Conservation (phyloP, 2,888 invertebrate species). For the Lasioglossum malachurum region DNA sequence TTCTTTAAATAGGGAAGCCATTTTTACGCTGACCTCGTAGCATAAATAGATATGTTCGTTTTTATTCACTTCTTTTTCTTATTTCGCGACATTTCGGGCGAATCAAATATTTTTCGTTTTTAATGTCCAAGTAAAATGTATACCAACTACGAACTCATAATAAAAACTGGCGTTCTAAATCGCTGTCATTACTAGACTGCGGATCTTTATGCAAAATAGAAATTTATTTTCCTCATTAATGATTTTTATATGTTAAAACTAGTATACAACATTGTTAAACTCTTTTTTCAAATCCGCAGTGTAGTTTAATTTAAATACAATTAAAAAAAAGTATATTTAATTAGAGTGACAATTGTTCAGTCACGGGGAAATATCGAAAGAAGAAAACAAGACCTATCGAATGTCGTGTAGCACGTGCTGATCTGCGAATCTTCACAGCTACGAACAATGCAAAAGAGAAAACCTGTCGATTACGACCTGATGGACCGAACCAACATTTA, state of each 20-base stretch:
- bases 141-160: not conserved
- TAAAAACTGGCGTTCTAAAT: not conserved
- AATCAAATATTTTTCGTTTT: not conserved
- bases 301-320: too few species aligned
- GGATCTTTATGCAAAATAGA: too few species aligned
- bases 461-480: not conserved
- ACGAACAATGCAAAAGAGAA: not conserved
- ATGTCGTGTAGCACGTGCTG: not conserved
- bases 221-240: too few species aligned
- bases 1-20: too few species aligned
- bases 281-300: too few species aligned
- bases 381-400: not conserved
- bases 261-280: too few species aligned
- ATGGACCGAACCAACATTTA: not conserved
- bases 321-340: too few species aligned
- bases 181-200: not conserved
- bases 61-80: not conserved
- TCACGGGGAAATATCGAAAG: not conserved
- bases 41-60: too few species aligned
- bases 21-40: too few species aligned
- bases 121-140: not conserved
- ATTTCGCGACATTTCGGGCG: not conserved
- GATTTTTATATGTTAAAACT: too few species aligned
- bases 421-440: not conserved
- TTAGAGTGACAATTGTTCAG: not conserved